A percentile compares a stretch with the other conserved stretches of the same genome.
phyloP scores from a whole-genome alignment of 2,113 vertebrate genomes.

The Craseonycteris thonglongyai region DNA sequence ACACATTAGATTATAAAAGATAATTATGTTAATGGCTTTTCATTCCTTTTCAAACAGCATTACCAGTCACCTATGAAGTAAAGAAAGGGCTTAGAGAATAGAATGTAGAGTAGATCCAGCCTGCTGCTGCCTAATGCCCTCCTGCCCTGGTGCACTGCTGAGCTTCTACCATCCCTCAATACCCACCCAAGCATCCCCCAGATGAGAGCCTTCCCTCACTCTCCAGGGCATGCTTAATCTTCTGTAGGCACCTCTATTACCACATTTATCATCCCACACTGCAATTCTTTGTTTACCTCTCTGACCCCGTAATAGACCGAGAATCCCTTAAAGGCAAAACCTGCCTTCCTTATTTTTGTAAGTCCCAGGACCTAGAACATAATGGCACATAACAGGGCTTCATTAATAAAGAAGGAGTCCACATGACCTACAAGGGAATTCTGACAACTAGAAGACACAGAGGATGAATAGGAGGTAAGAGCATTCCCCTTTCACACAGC shows the following conservation, averaged over 20 bases:
- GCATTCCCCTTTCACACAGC: rapidly evolving
- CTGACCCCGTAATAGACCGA: not conserved
- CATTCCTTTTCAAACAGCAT: not conserved
- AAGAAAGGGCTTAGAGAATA: not conserved
- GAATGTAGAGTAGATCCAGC: no score
- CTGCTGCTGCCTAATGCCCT: not conserved
- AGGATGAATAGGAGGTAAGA: not conserved
- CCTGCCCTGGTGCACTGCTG: not conserved
- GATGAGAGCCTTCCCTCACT: not conserved
- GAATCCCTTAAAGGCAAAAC: not conserved
- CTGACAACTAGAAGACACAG: not conserved
- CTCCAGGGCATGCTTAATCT: not conserved
- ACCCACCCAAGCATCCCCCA: not conserved
- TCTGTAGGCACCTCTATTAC: no score
- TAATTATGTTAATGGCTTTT: not conserved
- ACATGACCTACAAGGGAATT: not conserved
- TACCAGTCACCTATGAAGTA: not conserved
- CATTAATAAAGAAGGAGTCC: not conserved
- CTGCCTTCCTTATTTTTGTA: not conserved
- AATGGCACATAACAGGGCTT: not conserved
- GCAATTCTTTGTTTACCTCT: not conserved
- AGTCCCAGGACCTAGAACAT: not conserved
- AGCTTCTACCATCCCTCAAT: not conserved
- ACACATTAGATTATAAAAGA: not conserved
- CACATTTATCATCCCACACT: not conserved